Base-by-base conservation (phyloP, 2,797 vertebrate genomes). In the Momotus momota region DNA sequence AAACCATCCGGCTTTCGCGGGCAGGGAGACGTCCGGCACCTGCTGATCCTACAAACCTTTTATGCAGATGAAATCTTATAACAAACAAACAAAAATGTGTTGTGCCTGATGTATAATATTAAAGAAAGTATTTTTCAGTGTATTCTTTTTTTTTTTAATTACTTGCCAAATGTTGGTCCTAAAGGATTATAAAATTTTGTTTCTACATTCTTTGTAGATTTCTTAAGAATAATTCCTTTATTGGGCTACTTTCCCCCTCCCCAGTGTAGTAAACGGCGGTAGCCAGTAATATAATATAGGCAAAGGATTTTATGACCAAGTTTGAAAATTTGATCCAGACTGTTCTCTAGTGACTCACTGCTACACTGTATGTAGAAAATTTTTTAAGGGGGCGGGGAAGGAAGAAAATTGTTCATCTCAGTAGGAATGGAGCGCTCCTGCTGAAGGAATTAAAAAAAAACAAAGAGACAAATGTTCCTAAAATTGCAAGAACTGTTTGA, bases 71-170 rank as follows among this genome's bases (percentile, higher is more conserved):
- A 97, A 98, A 97, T 96, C 97, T 97, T 97, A 94, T 51, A 58
- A 96, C 83, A 93, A 96, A 96, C 83, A 69, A 93, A 15, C 38
- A 94, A 93, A 92, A 83, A 98, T 98, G 95, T 97, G 57, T 98
- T 98, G 98, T 98, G 98, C 98, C 98, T 98, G 98, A 98, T 98
- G 98, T 98, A 98, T 97, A 97, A 97, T 97, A 98, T 98, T 98
- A 98, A 98, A 98, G 97, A 98, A 98, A 98, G 97, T 98, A 98
- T 98, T 98, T 98, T 98, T 98, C 97, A 98, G 97, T 98, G 97
- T 97, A 98, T 97, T 97, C 94, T 93, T 98, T 97, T 97, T 97
- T 81, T 81, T 66, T 96, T 97, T 94, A 98, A 97, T 98, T 97
- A 98, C 97, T 98, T 98, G 98, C 98, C 98, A 98, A 98, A 98